Base-by-base conservation (phyloP, 2,888 invertebrate genomes). In the Acheta domesticus region DNA sequence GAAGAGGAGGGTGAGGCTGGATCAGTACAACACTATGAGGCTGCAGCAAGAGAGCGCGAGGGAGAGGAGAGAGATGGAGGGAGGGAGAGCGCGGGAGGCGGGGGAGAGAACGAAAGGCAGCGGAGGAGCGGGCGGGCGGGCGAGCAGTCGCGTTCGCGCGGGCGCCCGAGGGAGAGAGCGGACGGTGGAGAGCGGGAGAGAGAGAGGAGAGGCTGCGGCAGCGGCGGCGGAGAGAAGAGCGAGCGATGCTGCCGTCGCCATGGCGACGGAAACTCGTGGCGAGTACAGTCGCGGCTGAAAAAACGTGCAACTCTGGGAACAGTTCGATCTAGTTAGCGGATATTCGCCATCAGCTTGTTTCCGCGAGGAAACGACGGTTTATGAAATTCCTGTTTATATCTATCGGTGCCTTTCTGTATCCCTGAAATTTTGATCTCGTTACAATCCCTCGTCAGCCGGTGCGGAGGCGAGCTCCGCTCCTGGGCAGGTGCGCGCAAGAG, bases 231-330 rank as follows among this genome's bases (percentile, higher is more conserved):
- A 79, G 80, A 79, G 80, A 74, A 49, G 80, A 78, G 76, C 78
- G 82, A 81, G 81, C 83, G 83, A 84, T 75, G 77, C 77, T 21
- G 76, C 49, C 48, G 77, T 77, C 50, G 77, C 50, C 77, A 77
- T 77, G 77, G 77, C 50, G 50, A 77, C 77, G 77, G 77, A n/a
- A 62, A 62, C 62, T 62, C 62, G 62, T 62, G 62, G 62, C 62
- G 62, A 62, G 62, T 62, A 62, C 62, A 62, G 62, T 62, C 62
- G 62, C 62, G 62, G 62, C 62, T 62, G 62, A 62, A 62, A n/a
- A 62, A 62, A 62, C 62, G 62, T 14, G 62, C 62, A 14, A 62
- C 62, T 62, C 16, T 62, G 62, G 16, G 62, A 62, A 36, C 36
- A 36, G 36, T 36, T 36, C 36, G 62, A 62, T 62, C 62, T 62